Conservation (phyloP, 1,140 invertebrate species). For the Oreohelix idahoensis region DNA sequence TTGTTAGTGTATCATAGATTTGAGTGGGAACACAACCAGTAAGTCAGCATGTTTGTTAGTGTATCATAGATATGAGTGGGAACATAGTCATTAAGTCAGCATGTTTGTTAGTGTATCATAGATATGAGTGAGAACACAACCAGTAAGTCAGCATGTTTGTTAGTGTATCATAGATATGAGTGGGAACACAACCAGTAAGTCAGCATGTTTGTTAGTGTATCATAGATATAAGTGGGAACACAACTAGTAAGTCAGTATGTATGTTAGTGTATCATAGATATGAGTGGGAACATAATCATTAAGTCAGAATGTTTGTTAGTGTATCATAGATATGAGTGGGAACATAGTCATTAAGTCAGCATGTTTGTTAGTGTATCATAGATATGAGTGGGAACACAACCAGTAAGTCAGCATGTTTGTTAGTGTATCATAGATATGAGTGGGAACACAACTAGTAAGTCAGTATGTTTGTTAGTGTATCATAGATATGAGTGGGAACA, state of each 20-base stretch:
- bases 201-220: slow-evolving; percentile 82
- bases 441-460: slow-evolving; percentile 77
- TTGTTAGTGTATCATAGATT: not conserved
- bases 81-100: not conserved
- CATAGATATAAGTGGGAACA: not conserved
- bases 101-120: not conserved
- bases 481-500: too few relatives aligned
- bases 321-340: slow-evolving; percentile 97
- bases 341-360: slow-evolving; percentile 71
- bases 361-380: not conserved
- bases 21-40: too few relatives aligned
- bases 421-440: slow-evolving; percentile 97
- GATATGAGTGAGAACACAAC: not conserved
- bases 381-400: too few relatives aligned
- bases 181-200: slow-evolving; percentile 79
- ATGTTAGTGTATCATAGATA: too few relatives aligned
- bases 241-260: not conserved
- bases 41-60: not conserved
- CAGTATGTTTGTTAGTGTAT: not conserved
- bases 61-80: not conserved
- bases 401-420: not conserved
- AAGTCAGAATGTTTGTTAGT: slow-evolving; percentile 70
- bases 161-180: not conserved
- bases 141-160: not conserved
- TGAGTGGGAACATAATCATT: too few relatives aligned